These are phyloP conservation scores for Apodemia mormo DNA, from an alignment of 2,888 invertebrate species.

Conservation along the genomic window DNA sequence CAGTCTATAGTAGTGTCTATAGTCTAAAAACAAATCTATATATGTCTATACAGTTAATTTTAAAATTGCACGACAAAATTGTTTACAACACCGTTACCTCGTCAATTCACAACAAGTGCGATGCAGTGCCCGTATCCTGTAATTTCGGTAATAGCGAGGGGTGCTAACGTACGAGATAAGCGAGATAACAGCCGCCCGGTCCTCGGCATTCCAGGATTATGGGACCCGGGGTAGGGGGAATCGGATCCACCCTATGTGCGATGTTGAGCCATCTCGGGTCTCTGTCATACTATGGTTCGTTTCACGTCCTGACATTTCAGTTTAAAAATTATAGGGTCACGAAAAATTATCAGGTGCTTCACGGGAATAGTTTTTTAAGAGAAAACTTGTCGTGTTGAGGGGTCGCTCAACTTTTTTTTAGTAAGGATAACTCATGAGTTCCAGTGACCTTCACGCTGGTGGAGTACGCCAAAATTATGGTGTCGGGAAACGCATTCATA, in stretches of 20 bases:
- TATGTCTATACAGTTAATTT: background rate
- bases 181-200: slow-evolving; percentile 44
- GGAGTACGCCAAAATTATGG: too few relatives aligned
- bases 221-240: slow-evolving; percentile 33
- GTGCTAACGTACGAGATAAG: slow-evolving; percentile 50
- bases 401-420: too few relatives aligned
- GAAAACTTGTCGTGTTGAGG: too few relatives aligned
- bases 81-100: background rate
- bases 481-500: too few relatives aligned
- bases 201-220: slow-evolving; percentile 36
- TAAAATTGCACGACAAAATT: background rate
- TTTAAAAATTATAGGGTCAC: too few relatives aligned
- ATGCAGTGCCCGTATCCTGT: slow-evolving; percentile 44
- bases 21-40: too few relatives aligned
- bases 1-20: too few relatives aligned
- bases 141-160: slow-evolving; percentile 64
- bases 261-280: background rate
- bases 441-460: too few relatives aligned
- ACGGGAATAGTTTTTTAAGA: too few relatives aligned
- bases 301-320: too few relatives aligned
- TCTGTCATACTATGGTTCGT: background rate
- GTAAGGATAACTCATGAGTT: too few relatives aligned
- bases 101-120: slow-evolving; percentile 33
- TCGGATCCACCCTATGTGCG: slow-evolving; percentile 24
- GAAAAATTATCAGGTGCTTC: too few relatives aligned